Evolutionary conservation across 1,140 invertebrate genomes (phyloP).

Genomic region (Orchestia grillus): DNA sequence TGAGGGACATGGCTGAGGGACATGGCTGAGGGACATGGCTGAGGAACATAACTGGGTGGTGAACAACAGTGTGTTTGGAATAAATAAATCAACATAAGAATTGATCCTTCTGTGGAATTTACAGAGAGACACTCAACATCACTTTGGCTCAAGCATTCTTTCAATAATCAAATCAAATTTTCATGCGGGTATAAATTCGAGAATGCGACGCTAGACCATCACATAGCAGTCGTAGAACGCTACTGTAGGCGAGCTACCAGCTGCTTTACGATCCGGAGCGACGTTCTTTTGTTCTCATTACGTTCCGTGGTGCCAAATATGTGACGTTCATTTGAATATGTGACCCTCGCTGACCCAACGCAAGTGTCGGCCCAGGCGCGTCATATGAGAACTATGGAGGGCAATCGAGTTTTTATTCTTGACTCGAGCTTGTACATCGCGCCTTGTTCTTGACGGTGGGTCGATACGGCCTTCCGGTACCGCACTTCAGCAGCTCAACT

Average conservation of each 20-base stretch:
- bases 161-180: too few species aligned
- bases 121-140: too few species aligned
- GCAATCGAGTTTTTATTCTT: not conserved
- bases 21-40: too few species aligned
- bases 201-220: too few species aligned
- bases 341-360: not conserved
- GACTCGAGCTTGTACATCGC: not conserved
- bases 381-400: not conserved
- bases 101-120: too few species aligned
- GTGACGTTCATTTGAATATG: not conserved
- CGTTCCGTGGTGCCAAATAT: not conserved
- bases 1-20: too few species aligned
- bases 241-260: not conserved
- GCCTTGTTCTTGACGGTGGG: not conserved
- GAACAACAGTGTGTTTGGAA: too few species aligned
- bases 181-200: too few species aligned
- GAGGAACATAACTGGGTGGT: too few species aligned
- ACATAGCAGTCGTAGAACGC: not conserved
- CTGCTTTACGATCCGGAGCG: not conserved
- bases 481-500: not conserved
- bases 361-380: not conserved
- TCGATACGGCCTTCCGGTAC: not conserved
- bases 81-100: too few species aligned
- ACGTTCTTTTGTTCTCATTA: not conserved
- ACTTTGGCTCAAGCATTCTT: too few species aligned